Base-by-base conservation (phyloP, 2,888 invertebrate genomes). In the Norana najaformis region DNA sequence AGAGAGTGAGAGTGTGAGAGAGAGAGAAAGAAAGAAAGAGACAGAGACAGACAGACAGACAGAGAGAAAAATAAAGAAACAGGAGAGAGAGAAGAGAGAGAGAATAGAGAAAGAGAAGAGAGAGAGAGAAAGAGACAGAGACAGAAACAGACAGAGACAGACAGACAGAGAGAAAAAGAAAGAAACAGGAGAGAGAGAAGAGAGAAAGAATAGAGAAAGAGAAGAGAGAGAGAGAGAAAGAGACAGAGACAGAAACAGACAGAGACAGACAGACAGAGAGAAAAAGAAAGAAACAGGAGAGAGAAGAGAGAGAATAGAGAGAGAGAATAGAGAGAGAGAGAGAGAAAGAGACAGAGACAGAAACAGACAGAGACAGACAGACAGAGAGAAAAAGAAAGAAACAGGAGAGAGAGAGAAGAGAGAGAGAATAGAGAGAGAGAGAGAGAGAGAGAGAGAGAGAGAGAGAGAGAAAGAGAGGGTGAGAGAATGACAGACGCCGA, bases 31-130 rank as follows among this genome's bases (percentile, higher is more conserved):
- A 53, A 23, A 53, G 23, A 53, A 23, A 53, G 53, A 53, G 23
- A 53, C 18, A 53, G 53, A 53, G 23, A 88, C 18, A 88, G 88
- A 88, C 35, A 88, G 37, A 38, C 35, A 88, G 88, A 88, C 35
- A 88, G 88, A 88, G 88, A 88, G 36, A 88, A 37, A 88, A n/a
- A 35, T 14, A 88, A 18, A 88, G 39, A 88, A 83, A 37, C 83
- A 35, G 88, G 30, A 39, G 5, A 30, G 30, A 37, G 23, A 39
- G 30, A 16, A n/a, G 83, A 39, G 36, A 30, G 89, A 38, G 36
- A 38, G 38, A 11, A 23, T n/a, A 39, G 23, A 16, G 23, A 23
- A 53, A 16, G 23, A 23, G 23, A 16, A 53, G 53, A 53, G 23
- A 53, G 53, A 53, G 53, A 53, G 23, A 53, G 53, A 53, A 23